phyloP scores from a whole-genome alignment of 2,113 vertebrate genomes.

The Piprites chloris region DNA sequence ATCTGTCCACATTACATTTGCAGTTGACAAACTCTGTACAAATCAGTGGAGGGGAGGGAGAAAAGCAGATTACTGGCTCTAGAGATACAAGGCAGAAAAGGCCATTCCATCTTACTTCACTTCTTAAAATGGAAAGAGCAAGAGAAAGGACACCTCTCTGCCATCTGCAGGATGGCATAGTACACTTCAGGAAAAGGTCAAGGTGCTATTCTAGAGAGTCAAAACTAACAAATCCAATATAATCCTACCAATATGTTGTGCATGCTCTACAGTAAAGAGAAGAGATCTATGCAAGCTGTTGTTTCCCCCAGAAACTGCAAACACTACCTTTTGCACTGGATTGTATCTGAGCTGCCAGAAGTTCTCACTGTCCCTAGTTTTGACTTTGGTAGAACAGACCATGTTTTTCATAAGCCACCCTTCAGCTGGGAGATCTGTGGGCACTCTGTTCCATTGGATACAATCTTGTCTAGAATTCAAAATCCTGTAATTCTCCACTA shows the following conservation, averaged over 20 bases:
- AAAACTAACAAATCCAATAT: neutral
- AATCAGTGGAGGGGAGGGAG: neutral
- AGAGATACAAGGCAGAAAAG: rapidly evolving
- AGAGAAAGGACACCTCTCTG: neutral
- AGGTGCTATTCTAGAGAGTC: neutral
- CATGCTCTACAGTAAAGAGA: neutral
- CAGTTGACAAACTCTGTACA: no score
- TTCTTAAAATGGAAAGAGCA: neutral
- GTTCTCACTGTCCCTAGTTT: neutral
- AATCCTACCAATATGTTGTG: neutral
- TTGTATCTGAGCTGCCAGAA: neutral
- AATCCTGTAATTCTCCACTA: neutral
- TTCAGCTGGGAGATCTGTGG: neutral
- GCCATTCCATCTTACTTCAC: neutral
- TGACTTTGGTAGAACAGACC: neutral
- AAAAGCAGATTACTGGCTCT: neutral
- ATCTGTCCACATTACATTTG: no score
- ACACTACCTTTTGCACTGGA: neutral
- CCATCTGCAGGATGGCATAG: neutral
- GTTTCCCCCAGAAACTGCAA: neutral
- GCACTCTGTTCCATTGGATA: neutral
- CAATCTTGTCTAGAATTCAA: neutral
- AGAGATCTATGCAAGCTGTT: neutral
- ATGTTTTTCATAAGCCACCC: neutral
- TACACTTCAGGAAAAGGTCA: neutral